A percentile compares a stretch with the other conserved stretches of the same genome.
phyloP scores from a whole-genome alignment of 2,888 invertebrate species.

The Margaritifera margaritifera region DNA sequence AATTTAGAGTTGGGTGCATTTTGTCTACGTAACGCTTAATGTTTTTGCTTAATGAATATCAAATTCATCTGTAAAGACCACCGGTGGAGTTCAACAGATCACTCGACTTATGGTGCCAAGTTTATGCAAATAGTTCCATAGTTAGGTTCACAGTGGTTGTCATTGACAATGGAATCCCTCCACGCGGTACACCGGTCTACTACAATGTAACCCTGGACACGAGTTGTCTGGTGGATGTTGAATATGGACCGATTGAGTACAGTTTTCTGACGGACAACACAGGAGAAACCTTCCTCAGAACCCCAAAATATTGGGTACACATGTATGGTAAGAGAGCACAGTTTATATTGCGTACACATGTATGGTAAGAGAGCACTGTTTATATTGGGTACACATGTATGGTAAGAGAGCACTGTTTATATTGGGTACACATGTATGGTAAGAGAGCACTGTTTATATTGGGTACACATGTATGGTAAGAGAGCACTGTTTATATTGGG shows the following conservation, averaged over 20 bases:
- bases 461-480: too few relatives aligned
- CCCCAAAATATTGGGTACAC: constrained; percentile 49
- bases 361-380: too few relatives aligned
- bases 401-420: too few relatives aligned
- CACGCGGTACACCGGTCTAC: constrained; percentile 41
- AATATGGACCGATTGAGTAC: constrained; percentile 34
- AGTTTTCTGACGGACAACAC: constrained; percentile 32
- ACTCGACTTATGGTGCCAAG: constrained; percentile 31
- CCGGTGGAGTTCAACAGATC: constrained; percentile 27
- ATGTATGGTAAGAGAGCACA: constrained; percentile 47
- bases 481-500: too few relatives aligned
- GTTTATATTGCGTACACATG: too few relatives aligned
- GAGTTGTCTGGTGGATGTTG: constrained; percentile 48
- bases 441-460: too few relatives aligned
- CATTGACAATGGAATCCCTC: constrained; percentile 46
- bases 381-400: too few relatives aligned
- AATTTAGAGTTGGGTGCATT: too few relatives aligned
- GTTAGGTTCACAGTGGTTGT: constrained; percentile 39
- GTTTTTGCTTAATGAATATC: too few relatives aligned
- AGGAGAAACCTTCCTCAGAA: constrained; percentile 38
- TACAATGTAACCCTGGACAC: constrained; percentile 45
- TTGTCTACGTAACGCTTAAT: too few relatives aligned
- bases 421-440: too few relatives aligned
- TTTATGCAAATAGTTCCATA: constrained; percentile 38
- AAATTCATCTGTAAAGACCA: constrained; percentile 25